These are phyloP conservation scores for Thereva unica DNA, from an alignment of 2,888 invertebrate species.

Conservation along the genomic window DNA sequence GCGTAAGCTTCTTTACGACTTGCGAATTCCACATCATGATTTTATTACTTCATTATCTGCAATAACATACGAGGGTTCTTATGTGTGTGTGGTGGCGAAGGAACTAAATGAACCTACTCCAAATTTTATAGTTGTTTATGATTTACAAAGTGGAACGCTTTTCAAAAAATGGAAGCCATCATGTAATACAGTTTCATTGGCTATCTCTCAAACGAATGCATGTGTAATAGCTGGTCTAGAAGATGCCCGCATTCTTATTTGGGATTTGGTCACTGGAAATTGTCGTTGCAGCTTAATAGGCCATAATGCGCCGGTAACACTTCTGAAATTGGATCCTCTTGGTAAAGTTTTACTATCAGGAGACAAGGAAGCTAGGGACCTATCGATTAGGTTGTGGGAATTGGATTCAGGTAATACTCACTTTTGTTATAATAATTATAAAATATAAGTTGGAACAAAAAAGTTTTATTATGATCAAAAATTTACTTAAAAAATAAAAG, in stretches of 20 bases:
- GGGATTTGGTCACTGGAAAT: slow-evolving; percentile 85
- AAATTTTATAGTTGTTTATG: slow-evolving; percentile 89
- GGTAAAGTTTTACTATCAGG: slow-evolving; percentile 76
- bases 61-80: slow-evolving; percentile 81
- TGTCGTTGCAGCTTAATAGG: slow-evolving; percentile 77
- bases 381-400: slow-evolving; percentile 81
- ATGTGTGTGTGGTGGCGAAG: slow-evolving; percentile 71
- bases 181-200: slow-evolving; percentile 80
- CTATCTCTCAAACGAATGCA: slow-evolving; percentile 80
- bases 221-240: slow-evolving; percentile 84
- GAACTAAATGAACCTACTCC: slow-evolving; percentile 78
- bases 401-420: slow-evolving; percentile 67
- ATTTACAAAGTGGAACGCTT: slow-evolving; percentile 84
- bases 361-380: slow-evolving; percentile 72
- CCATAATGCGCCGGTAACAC: slow-evolving; percentile 77
- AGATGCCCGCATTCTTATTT: slow-evolving; percentile 80
- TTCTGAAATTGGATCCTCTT: slow-evolving; percentile 71
- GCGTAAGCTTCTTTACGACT: slow-evolving; percentile 81
- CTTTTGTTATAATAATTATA: too few species aligned
- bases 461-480: too few species aligned
- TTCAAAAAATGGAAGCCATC: slow-evolving; percentile 92
- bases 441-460: too few species aligned
- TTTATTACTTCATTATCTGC: slow-evolving; percentile 82
- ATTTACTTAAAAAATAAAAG: too few species aligned
- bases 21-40: slow-evolving; percentile 87